Conservation (phyloP, 1,140 invertebrate genomes). For the Pseudoatta argentina region DNA sequence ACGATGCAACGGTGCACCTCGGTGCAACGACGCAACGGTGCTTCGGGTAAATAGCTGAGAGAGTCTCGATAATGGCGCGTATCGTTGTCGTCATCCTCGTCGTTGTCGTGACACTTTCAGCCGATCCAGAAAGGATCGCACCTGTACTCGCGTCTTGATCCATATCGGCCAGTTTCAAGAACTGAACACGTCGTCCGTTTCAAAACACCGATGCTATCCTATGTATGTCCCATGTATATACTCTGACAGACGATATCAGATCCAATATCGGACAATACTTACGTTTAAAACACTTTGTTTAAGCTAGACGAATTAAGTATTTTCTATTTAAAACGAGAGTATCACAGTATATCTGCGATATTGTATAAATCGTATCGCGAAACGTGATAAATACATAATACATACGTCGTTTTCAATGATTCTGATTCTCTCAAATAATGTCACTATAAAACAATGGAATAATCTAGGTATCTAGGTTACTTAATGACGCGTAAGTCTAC, state of each 20-base stretch:
- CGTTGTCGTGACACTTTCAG: conserved; percentile 61
- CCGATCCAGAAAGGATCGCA: background rate
- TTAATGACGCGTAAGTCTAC: background rate
- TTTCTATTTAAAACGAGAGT: conserved; percentile 11
- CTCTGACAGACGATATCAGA: background rate
- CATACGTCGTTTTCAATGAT: too few relatives aligned
- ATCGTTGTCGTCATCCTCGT: conserved; percentile 27
- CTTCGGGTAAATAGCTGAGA: conserved; percentile 60
- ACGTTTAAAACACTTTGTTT: background rate
- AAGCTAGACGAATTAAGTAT: background rate
- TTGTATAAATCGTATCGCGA: conserved; percentile 1
- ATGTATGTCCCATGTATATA: background rate
- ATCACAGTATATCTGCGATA: background rate
- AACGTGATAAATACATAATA: background rate
- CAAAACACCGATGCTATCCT: background rate
- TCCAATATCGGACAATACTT: conserved; percentile 2
- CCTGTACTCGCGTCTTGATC: background rate
- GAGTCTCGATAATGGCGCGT: conserved; percentile 53
- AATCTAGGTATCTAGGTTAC: background rate
- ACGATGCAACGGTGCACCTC: conserved; percentile 48
- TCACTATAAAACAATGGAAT: background rate
- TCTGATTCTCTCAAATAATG: background rate
- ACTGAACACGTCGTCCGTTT: conserved; percentile 2
- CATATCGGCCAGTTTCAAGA: background rate
- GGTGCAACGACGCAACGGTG: conserved; percentile 67